Conservation (phyloP, 2,113 vertebrate genomes). For the Ondatra zibethicus region DNA sequence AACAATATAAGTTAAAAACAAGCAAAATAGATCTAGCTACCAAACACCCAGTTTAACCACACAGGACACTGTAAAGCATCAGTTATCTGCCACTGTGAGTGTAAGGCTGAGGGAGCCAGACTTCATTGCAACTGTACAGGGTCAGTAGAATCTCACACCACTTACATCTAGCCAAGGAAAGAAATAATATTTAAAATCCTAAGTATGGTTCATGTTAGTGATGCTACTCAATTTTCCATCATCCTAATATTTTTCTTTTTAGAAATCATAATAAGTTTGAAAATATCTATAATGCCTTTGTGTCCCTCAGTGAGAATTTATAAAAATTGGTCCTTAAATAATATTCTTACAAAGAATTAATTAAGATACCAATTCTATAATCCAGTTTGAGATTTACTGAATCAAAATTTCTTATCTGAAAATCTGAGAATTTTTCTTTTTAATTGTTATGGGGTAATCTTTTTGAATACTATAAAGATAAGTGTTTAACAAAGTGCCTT, state of each 20-base stretch:
- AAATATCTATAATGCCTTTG: neutral
- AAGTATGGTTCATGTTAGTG: neutral
- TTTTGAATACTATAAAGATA: neutral
- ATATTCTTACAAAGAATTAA: neutral
- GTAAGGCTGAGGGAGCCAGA: fast-evolving
- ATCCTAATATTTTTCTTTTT: neutral
- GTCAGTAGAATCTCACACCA: neutral
- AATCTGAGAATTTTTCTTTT: neutral
- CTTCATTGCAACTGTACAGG: neutral
- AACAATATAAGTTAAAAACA: neutral
- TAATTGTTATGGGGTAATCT: neutral
- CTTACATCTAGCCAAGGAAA: neutral
- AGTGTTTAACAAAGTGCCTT: neutral
- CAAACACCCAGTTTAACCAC: neutral
- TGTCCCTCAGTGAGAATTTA: neutral
- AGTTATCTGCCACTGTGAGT: neutral
- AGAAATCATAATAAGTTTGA: neutral
- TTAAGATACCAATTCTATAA: neutral
- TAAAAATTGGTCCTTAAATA: neutral
- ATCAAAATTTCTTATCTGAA: neutral
- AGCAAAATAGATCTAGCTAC: neutral
- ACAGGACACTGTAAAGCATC: fast-evolving
- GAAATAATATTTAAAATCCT: neutral
- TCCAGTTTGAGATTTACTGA: neutral
- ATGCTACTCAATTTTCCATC: neutral